A percentile compares a stretch with the other conserved stretches of the same genome.
phyloP scores from a whole-genome alignment of 2,797 vertebrate species.

The Thripadectes ignobilis region DNA sequence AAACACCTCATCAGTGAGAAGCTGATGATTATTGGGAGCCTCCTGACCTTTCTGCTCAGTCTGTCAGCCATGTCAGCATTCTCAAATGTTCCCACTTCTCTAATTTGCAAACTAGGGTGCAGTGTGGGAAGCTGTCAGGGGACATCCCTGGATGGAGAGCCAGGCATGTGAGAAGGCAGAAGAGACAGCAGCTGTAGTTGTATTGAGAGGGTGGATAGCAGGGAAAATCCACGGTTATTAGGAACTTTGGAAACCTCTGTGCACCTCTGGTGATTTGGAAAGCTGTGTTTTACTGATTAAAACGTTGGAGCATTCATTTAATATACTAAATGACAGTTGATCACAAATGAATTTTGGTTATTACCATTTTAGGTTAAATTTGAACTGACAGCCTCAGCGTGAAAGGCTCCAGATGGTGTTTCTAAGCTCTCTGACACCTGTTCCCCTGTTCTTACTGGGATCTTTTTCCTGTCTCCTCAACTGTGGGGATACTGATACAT shows the following conservation, averaged over 20 bases:
- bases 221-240: neutral
- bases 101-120: slow-evolving; percentile 12
- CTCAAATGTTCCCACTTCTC: slow-evolving; percentile 21
- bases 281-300: neutral
- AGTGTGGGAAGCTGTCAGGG: neutral
- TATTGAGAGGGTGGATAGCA: neutral
- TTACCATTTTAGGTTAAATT: neutral
- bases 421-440: neutral
- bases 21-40: slow-evolving; percentile 38
- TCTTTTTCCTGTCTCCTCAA: neutral
- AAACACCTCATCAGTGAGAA: slow-evolving; percentile 59
- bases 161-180: neutral
- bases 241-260: neutral
- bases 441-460: neutral
- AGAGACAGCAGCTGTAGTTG: neutral
- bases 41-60: slow-evolving; percentile 44
- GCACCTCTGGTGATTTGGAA: neutral
- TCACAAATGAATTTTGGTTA: neutral
- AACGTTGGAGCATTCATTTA: neutral
- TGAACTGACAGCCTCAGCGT: neutral
- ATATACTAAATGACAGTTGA: neutral
- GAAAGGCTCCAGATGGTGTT: neutral
- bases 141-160: neutral
- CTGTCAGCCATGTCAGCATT: neutral
- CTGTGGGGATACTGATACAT: neutral